Base-by-base conservation (phyloP, 1,140 invertebrate species). In the Grapholita molesta region DNA sequence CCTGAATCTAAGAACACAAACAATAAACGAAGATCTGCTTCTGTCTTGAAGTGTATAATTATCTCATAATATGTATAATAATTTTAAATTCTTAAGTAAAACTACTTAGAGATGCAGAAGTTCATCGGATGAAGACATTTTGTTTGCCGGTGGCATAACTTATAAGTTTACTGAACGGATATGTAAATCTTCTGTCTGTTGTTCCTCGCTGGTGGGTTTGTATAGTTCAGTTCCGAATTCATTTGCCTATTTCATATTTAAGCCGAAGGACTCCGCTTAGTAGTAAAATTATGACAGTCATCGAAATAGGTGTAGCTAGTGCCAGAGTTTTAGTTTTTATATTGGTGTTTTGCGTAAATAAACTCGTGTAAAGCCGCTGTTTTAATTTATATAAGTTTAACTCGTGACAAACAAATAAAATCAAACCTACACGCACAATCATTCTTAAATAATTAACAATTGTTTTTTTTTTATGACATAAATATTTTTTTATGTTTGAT, bases 181-280 rank as follows among this genome's bases (percentile, higher is more conserved):
- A 61, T 61, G 55, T 61, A 61, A 61, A 61, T 61, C 30, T 28
- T 28, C 55, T 61, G 25, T 61, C 55, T 28, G 55, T 61, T 61
- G 55, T 61, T 61, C 55, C 6, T 25, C 24, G 55, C 12, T 23
- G 24, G 53, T 25, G 53, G 24, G 53, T 25, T 61, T 28, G 23
- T 28, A 61, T 61, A 61, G 55, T 61, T 30, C 55, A 61, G 25
- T 61, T 61, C 55, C 55, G 55, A 61, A 61, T 61, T 61, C 55
- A 61, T 61, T 61, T 28, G 25, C 55, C 25, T 61, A 61, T 61
- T 48, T 61, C 55, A 32, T 25, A 61, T 25, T 18, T 61, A 61
- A 61, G 55, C 55, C n/a, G 24, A 9, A 28, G 28, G 55, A 61
- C 53, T 57, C 25, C 12, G 55, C 55, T 61, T 11, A 30, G 32